A percentile compares a stretch with the other conserved stretches of the same genome.
Evolutionary conservation across 53 echinoderm and acorn worm genomes (phyloP).

Genomic region (Henricia sp.): DNA sequence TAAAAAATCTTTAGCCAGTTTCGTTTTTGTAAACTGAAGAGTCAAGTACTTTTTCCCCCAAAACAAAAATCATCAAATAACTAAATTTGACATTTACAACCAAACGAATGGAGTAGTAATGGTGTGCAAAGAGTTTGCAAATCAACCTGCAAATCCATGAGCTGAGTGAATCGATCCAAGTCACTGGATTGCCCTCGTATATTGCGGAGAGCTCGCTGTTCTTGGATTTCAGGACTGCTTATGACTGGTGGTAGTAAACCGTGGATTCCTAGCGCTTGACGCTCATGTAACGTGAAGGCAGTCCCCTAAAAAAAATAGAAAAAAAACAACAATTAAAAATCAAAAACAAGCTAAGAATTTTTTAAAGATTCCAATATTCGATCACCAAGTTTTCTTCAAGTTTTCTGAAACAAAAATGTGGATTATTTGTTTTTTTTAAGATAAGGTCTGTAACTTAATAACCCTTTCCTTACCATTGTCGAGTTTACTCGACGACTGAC

Average conservation of each 20-base stretch:
- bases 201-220: conserved; percentile 77
- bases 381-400: background rate
- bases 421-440: background rate
- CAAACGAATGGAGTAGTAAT: no score
- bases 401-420: background rate
- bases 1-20: no score
- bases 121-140: background rate
- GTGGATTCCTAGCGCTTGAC: conserved; percentile 95
- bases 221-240: conserved; percentile 79
- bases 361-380: no score
- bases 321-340: background rate
- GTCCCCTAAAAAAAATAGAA: conserved; percentile 70
- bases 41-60: no score
- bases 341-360: background rate
- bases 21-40: no score
- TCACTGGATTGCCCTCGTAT: conserved; percentile 78
- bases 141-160: conserved; percentile 93
- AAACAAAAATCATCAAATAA: no score
- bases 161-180: conserved; percentile 83
- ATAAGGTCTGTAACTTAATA: no score
- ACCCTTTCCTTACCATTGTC: no score
- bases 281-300: conserved; percentile 84
- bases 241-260: conserved; percentile 94
- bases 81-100: no score
- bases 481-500: no score